phyloP scores from a whole-genome alignment of 2,797 vertebrate species.

The Paratrypauchen microcephalus region DNA sequence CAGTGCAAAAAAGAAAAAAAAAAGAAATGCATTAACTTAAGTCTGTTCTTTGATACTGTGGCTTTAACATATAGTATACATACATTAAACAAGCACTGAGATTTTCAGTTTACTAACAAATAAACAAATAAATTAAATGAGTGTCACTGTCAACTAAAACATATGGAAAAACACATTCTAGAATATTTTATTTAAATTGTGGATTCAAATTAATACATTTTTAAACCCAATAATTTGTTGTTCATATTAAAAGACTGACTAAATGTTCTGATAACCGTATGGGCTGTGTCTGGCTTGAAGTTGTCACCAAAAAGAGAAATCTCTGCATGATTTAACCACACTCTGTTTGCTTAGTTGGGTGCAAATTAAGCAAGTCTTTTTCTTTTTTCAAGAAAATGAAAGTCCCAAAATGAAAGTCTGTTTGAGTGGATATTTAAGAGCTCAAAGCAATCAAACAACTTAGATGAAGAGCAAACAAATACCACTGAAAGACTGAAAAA shows the following conservation, averaged over 20 bases:
- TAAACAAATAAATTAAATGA: too few relatives aligned
- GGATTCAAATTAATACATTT: background rate
- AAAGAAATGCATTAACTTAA: too few relatives aligned
- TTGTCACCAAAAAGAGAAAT: constrained; percentile 34
- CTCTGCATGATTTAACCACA: constrained; percentile 50
- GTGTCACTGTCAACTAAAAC: too few relatives aligned
- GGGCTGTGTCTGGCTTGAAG: constrained; percentile 29
- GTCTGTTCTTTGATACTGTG: too few relatives aligned
- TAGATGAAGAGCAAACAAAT: constrained; percentile 41
- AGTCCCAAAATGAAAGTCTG: constrained; percentile 45
- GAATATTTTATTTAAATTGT: background rate
- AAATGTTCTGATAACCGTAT: constrained; percentile 54
- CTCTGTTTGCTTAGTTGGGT: constrained; percentile 54
- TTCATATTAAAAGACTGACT: constrained; percentile 9
- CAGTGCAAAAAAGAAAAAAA: too few relatives aligned
- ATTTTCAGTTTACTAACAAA: too few relatives aligned
- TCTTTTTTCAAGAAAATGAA: constrained; percentile 55
- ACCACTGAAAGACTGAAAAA: constrained; percentile 37
- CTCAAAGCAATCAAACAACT: constrained; percentile 44
- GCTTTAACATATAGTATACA: too few relatives aligned
- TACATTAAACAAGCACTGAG: too few relatives aligned
- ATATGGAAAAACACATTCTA: too few relatives aligned
- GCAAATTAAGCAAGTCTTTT: constrained; percentile 36
- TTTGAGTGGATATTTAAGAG: constrained; percentile 50
- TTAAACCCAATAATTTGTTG: background rate